phyloP scores from a whole-genome alignment of 2,113 vertebrate genomes.

The Bucco capensis region DNA sequence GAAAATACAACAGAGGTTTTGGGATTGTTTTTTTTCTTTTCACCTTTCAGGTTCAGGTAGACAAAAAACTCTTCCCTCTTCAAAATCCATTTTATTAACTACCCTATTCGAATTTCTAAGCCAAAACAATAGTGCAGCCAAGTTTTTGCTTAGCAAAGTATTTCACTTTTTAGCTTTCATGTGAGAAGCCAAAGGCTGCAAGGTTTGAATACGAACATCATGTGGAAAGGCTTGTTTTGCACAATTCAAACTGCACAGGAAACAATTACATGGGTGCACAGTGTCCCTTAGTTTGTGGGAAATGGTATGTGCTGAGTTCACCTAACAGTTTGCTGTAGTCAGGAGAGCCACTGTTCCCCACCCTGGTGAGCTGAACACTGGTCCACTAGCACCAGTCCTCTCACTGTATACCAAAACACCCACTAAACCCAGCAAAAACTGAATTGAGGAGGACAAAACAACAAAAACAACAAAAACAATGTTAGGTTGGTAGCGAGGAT shows the following conservation, averaged over 20 bases:
- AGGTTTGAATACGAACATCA: background rate
- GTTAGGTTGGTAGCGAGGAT: background rate
- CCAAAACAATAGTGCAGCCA: fast-evolving
- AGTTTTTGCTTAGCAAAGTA: background rate
- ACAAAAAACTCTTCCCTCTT: background rate
- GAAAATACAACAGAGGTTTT: background rate
- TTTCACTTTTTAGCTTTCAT: background rate
- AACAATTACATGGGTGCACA: background rate
- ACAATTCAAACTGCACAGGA: background rate
- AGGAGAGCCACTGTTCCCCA: background rate
- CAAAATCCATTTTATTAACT: background rate
- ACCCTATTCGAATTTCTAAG: background rate
- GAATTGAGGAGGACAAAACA: background rate
- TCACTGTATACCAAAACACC: fast-evolving
- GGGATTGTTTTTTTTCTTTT: background rate
- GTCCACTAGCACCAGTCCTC: background rate
- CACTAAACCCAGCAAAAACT: background rate
- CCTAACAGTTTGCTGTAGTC: background rate
- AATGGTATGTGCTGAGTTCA: background rate
- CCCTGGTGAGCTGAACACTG: background rate
- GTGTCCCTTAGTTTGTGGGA: background rate
- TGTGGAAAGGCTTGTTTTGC: background rate
- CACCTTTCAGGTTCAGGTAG: background rate
- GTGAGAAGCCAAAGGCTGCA: background rate
- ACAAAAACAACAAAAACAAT: too few species aligned